phyloP scores from a whole-genome alignment of 2,113 vertebrate genomes.

The Atlantisia rogersi region DNA sequence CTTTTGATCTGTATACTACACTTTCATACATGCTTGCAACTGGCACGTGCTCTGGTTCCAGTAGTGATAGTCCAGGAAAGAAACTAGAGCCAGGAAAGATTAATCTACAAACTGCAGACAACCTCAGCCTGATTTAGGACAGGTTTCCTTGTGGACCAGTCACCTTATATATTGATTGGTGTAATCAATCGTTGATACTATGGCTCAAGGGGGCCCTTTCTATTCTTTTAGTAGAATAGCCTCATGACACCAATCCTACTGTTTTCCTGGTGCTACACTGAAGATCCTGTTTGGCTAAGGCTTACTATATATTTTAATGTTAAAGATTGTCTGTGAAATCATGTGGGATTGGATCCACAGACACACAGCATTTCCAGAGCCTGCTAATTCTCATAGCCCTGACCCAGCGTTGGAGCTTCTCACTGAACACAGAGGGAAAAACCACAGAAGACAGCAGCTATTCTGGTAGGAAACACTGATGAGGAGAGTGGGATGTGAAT shows the following conservation, averaged over 20 bases:
- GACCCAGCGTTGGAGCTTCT: background rate
- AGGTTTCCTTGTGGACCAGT: background rate
- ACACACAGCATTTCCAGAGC: background rate
- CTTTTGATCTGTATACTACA: background rate
- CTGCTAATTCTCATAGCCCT: background rate
- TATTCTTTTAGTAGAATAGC: background rate
- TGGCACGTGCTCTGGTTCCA: background rate
- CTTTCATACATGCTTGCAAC: background rate
- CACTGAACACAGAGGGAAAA: accelerated
- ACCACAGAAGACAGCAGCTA: background rate
- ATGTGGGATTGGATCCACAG: background rate
- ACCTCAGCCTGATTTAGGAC: background rate
- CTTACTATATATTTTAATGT: background rate
- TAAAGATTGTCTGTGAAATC: background rate
- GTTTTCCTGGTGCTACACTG: background rate
- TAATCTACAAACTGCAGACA: background rate
- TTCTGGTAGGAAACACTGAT: background rate
- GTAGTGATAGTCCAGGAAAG: background rate
- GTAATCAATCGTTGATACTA: background rate
- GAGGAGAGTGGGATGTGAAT: background rate
- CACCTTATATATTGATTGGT: background rate
- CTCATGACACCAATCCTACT: background rate
- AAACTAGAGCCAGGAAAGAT: background rate
- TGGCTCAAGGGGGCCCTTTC: background rate
- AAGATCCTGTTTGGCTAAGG: background rate